Evolutionary conservation across 2,797 vertebrate genomes (phyloP).

Genomic region (Peromyscus aztecus): DNA sequence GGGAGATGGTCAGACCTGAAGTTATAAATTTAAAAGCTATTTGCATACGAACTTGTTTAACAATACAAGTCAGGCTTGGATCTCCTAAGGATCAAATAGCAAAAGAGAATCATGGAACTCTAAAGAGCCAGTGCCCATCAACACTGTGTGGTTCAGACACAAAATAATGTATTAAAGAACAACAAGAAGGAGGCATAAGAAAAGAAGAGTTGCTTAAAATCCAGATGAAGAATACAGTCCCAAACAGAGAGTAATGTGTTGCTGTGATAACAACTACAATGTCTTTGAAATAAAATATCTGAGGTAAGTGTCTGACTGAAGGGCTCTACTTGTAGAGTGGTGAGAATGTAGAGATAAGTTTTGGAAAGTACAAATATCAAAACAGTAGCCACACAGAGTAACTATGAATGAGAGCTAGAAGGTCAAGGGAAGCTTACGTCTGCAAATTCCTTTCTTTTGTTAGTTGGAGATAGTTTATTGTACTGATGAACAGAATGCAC

Average conservation of each 20-base stretch:
- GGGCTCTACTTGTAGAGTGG: accelerated
- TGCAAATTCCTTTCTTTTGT: constrained; percentile 44
- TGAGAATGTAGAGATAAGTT: neutral
- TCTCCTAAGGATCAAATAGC: neutral
- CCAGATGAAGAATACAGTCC: neutral
- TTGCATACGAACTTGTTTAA: accelerated
- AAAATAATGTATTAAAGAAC: neutral
- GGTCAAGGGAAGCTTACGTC: neutral
- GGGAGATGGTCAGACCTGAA: neutral
- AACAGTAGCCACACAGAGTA: neutral
- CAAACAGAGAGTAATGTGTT: neutral
- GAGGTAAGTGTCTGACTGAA: accelerated
- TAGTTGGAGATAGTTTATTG: constrained; percentile 7
- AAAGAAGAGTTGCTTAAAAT: neutral
- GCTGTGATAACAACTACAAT: neutral
- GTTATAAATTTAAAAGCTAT: neutral
- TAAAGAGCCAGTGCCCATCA: neutral
- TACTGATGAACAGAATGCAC: constrained; percentile 67
- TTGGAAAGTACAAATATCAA: neutral
- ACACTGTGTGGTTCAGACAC: accelerated
- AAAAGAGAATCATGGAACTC: too few species aligned
- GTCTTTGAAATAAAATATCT: neutral
- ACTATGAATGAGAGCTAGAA: neutral
- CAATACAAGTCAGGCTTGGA: accelerated
- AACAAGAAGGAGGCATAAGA: neutral